Base-by-base conservation (phyloP, 1,140 invertebrate genomes). In the Drosophila nebulosa region DNA sequence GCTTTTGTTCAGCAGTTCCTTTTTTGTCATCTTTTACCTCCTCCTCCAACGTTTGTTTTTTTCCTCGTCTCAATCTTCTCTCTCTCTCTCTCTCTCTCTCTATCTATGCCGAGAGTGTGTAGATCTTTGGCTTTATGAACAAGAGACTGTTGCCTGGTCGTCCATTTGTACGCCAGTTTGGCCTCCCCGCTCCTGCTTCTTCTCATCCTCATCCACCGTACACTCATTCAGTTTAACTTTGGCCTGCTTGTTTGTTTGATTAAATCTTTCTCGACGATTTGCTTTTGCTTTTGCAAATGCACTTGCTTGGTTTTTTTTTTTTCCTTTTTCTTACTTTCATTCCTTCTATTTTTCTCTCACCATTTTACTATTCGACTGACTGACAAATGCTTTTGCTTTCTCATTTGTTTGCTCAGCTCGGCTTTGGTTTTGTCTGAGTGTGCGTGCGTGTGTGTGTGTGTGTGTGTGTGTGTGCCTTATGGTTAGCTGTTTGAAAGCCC, bases 1-100 rank as follows among this genome's bases (percentile, higher is more conserved):
- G 79, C 83, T 88, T 88, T 85, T 88, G 73, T 81, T 84, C 52
- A 69, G 74, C 74, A 70, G 62, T 70, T 78, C 69, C 59, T 65
- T 74, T 59, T 68, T 46, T 14, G 64, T 66, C 78, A 74, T 81
- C 78, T 81, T 74, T 70, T 46, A 72, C 79, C 69, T 78, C 74
- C 63, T 46, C 26, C 46, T 55, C 32, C 30, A n/a, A n/a, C n/a
- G n/a, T n/a, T n/a, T n/a, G n/a, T n/a, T n/a, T 35, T 22, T 21
- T 10, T 53, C 22, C 21, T n/a, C n/a, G n/a, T n/a, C n/a, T n/a
- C n/a, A n/a, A n/a, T n/a, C n/a, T n/a, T n/a, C n/a, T n/a, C n/a
- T n/a, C n/a, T 16, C 4, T 51, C n/a, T 51, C 14, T 10, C 12
- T 35, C 22, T 35, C 4, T 52, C 27, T 66, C 7, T 24, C 58